Percentiles rank a stretch among this genome's conserved stretches.
phyloP scores from a whole-genome alignment of 1,140 invertebrate genomes.

The Megathymus violae region DNA sequence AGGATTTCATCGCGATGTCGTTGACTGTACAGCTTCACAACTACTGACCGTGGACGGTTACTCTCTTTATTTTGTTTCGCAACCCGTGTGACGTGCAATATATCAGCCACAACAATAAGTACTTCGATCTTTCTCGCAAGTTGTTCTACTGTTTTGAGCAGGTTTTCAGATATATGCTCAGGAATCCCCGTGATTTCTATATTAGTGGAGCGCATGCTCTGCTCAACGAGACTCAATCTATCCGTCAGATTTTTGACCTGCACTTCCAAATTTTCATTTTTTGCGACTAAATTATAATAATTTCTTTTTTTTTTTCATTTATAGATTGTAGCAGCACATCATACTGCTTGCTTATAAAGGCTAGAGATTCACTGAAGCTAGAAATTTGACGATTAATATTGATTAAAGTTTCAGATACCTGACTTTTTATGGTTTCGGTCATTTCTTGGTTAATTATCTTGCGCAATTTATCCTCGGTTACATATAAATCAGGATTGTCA shows the following conservation, averaged over 20 bases:
- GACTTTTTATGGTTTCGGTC: not conserved
- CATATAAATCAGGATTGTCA: not conserved
- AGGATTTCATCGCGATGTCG: slow-evolving; percentile 27
- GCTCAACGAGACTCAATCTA: slow-evolving; percentile 8
- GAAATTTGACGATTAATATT: slow-evolving; percentile 18
- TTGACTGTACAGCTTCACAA: slow-evolving; percentile 28
- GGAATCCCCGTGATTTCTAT: slow-evolving; percentile 26
- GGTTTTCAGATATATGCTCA: slow-evolving; percentile 20
- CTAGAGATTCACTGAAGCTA: slow-evolving; percentile 27
- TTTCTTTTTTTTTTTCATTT: slow-evolving; percentile 20
- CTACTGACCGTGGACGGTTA: slow-evolving; percentile 29
- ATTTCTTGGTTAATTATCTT: slow-evolving; percentile 23
- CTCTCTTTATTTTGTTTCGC: slow-evolving; percentile 33
- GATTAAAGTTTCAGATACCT: slow-evolving; percentile 2
- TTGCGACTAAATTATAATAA: slow-evolving; percentile 3
- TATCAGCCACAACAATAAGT: not conserved
- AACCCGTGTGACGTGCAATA: slow-evolving; percentile 25
- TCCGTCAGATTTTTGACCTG: slow-evolving; percentile 21
- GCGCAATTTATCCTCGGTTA: slow-evolving; percentile 12
- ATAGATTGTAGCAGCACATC: slow-evolving; percentile 14
- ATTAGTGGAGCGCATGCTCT: slow-evolving; percentile 8
- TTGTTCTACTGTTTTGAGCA: slow-evolving; percentile 6
- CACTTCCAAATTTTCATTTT: slow-evolving; percentile 18
- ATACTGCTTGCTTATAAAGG: slow-evolving; percentile 29
- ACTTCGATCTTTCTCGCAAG: slow-evolving; percentile 1